Evolutionary conservation across 1,140 invertebrate genomes (phyloP).

Genomic region (Neodiprion fabricii): DNA sequence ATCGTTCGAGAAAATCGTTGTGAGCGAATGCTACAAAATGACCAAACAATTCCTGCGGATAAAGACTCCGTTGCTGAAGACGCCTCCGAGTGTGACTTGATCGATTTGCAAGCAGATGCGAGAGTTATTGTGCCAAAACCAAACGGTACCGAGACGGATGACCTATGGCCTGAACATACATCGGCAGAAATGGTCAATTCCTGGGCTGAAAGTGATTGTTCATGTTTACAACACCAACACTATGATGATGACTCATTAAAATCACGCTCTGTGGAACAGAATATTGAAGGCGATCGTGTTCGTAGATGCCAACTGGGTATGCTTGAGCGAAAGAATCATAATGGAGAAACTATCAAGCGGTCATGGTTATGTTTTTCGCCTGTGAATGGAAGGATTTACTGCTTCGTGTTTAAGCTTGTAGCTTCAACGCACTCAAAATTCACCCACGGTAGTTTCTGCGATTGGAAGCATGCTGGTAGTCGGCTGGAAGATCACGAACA

Average conservation of each 20-base stretch:
- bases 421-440: slow-evolving; percentile 18
- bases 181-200: slow-evolving; percentile 11
- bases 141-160: slow-evolving; percentile 10
- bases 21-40: not conserved
- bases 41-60: not conserved
- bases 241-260: slow-evolving; percentile 18
- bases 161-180: slow-evolving; percentile 14
- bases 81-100: not conserved
- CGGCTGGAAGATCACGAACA: slow-evolving; percentile 26
- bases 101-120: not conserved
- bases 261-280: slow-evolving; percentile 9
- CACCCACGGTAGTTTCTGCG: slow-evolving; percentile 25
- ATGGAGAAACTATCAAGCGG: slow-evolving; percentile 26
- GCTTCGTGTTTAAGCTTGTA: slow-evolving; percentile 25
- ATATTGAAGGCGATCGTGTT: not conserved
- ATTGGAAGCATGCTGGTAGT: slow-evolving; percentile 28
- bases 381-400: slow-evolving; percentile 24
- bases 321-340: slow-evolving; percentile 21
- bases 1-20: not conserved
- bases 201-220: slow-evolving; percentile 10
- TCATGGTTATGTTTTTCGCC: slow-evolving; percentile 27
- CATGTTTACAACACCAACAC: slow-evolving; percentile 9
- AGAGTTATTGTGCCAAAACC: slow-evolving; percentile 7
- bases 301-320: slow-evolving; percentile 19
- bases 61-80: not conserved